A percentile compares a stretch with the other conserved stretches of the same genome.
Conservation (phyloP, 2,797 vertebrate species). For the Podargus strigoides region DNA sequence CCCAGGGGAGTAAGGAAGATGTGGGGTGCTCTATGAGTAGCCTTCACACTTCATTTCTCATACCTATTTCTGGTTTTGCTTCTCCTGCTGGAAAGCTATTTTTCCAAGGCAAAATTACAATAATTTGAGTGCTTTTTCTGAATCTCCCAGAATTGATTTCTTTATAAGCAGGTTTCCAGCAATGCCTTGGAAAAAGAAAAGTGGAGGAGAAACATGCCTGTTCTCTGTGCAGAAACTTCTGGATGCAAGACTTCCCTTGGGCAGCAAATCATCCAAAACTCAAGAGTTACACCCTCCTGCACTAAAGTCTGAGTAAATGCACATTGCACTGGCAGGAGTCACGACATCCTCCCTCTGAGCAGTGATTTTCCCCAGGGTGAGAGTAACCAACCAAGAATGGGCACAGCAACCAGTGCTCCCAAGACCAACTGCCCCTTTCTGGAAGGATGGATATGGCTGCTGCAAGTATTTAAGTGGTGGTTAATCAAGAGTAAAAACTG, state of each 20-base stretch:
- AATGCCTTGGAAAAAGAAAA: neutral
- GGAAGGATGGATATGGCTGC: neutral
- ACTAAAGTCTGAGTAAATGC: neutral
- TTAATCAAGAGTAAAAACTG: neutral
- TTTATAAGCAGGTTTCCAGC: neutral
- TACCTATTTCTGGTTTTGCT: neutral
- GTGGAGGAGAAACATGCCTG: neutral
- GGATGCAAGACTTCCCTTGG: neutral
- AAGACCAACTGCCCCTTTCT: neutral
- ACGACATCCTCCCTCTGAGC: neutral
- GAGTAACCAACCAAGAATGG: rapidly evolving
- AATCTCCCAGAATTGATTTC: neutral
- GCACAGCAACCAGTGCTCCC: neutral
- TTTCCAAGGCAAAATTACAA: neutral
- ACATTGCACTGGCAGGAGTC: neutral
- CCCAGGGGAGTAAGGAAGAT: neutral
- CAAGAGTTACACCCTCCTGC: neutral
- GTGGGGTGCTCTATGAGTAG: neutral
- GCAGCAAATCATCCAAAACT: neutral
- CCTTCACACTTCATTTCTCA: neutral
- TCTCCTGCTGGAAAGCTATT: neutral
- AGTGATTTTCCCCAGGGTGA: neutral
- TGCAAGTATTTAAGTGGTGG: neutral
- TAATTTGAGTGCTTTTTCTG: neutral
- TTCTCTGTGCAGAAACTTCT: neutral